These are phyloP conservation scores for Chironomus tepperi DNA, from an alignment of 1,140 invertebrate species.

Conservation along the genomic window DNA sequence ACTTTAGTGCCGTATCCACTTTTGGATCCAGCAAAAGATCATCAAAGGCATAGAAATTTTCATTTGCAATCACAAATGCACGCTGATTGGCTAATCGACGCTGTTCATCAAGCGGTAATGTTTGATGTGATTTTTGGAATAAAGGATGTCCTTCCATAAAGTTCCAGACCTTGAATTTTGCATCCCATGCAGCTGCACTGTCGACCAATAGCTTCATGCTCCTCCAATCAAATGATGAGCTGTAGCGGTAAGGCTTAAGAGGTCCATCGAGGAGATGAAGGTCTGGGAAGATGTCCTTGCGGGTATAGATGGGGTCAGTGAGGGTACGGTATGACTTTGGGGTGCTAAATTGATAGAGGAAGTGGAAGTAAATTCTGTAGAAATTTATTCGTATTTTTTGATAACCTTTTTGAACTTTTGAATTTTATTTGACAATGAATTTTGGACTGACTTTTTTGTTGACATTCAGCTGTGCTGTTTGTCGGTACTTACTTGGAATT, in stretches of 20 bases:
- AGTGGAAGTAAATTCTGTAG: too few relatives aligned
- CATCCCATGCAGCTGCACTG: constrained; percentile 47
- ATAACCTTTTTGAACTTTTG: too few relatives aligned
- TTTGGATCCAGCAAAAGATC: constrained; percentile 43
- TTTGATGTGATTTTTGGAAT: constrained; percentile 53
- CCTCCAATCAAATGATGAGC: constrained; percentile 76
- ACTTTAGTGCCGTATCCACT: constrained; percentile 48
- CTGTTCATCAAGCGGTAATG: constrained; percentile 50
- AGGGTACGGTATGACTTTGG: neutral
- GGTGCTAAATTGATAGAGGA: neutral
- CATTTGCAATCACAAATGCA: constrained; percentile 52
- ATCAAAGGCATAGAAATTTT: constrained; percentile 51
- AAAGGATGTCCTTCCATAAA: constrained; percentile 66
- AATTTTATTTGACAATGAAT: too few relatives aligned
- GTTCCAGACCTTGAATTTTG: constrained; percentile 55
- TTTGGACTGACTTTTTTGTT: too few relatives aligned
- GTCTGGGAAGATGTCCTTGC: constrained; percentile 43
- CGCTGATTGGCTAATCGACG: constrained; percentile 51
- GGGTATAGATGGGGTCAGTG: constrained; percentile 30
- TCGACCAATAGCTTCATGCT: constrained; percentile 65
- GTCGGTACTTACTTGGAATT: too few relatives aligned
- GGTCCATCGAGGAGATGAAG: constrained; percentile 55
- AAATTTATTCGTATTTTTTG: too few relatives aligned
- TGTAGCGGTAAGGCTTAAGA: constrained; percentile 60
- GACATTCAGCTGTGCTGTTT: too few relatives aligned